These are phyloP conservation scores for Aphyosemion australe DNA, from an alignment of 2,113 vertebrate genomes.

Conservation along the genomic window DNA sequence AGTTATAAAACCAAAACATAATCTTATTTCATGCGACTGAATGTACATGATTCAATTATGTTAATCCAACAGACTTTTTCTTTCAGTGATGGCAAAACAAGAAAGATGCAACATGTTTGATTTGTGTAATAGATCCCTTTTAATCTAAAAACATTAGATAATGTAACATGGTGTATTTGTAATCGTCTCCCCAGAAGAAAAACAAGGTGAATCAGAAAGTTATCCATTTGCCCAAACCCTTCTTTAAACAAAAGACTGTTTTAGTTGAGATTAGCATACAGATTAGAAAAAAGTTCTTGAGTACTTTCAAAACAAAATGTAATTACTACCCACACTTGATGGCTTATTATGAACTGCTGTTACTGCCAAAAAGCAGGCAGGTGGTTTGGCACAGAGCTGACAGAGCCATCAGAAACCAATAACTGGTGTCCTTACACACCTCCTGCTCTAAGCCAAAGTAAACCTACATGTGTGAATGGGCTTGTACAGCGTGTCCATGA, in stretches of 20 bases:
- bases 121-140: too few species aligned
- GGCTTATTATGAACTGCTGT: conserved; percentile 55
- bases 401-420: conserved; percentile 85
- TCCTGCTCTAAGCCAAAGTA: conserved; percentile 78
- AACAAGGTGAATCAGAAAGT: neutral
- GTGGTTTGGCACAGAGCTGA: conserved; percentile 83
- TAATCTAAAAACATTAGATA: too few species aligned
- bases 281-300: too few species aligned
- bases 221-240: neutral
- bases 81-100: too few species aligned
- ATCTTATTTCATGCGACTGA: too few species aligned
- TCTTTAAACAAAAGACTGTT: too few species aligned
- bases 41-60: too few species aligned
- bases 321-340: conserved; percentile 23
- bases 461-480: conserved; percentile 76
- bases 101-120: too few species aligned
- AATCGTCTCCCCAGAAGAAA: neutral
- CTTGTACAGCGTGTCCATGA: conserved; percentile 64
- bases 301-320: neutral
- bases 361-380: conserved; percentile 64
- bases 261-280: too few species aligned
- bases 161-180: too few species aligned
- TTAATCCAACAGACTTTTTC: too few species aligned
- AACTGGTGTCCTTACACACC: conserved; percentile 76
- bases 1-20: too few species aligned